phyloP scores from a whole-genome alignment of 2,888 invertebrate genomes.

The Polyploca ridens region DNA sequence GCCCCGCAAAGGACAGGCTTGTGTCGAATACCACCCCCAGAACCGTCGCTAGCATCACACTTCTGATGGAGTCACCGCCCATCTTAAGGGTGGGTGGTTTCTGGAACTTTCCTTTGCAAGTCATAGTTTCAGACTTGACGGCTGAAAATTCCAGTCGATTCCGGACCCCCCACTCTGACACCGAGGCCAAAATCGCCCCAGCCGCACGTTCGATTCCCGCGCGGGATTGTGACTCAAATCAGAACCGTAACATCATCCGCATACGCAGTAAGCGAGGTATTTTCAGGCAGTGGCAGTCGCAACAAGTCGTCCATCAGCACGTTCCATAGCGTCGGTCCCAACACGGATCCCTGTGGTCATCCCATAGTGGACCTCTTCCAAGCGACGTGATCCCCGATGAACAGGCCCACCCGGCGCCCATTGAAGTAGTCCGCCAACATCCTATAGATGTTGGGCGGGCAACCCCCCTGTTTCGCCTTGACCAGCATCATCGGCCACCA shows the following conservation, averaged over 20 bases:
- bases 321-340: conserved; percentile 36
- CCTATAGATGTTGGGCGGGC: conserved; percentile 34
- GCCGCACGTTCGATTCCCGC: conserved; percentile 22
- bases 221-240: conserved; percentile 26
- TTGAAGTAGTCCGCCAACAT: conserved; percentile 37
- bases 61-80: conserved; percentile 12
- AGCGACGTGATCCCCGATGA: conserved; percentile 19
- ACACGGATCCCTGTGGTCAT: conserved; percentile 36
- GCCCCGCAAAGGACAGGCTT: conserved; percentile 16
- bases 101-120: conserved; percentile 20
- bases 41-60: conserved; percentile 11
- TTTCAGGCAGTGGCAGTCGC: conserved; percentile 25
- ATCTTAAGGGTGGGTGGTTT: conserved; percentile 15
- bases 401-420: conserved; percentile 18
- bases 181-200: conserved; percentile 1
- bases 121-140: conserved; percentile 26
- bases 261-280: conserved; percentile 27
- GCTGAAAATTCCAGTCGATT: conserved; percentile 33
- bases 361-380: conserved; percentile 34
- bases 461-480: conserved; percentile 32
- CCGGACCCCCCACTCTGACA: conserved; percentile 23
- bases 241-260: conserved; percentile 37
- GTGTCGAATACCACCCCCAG: conserved; percentile 30
- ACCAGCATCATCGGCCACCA: conserved; percentile 50
- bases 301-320: conserved; percentile 36